Base-by-base conservation (phyloP, 2,888 invertebrate species). In the Beris chalybata region DNA sequence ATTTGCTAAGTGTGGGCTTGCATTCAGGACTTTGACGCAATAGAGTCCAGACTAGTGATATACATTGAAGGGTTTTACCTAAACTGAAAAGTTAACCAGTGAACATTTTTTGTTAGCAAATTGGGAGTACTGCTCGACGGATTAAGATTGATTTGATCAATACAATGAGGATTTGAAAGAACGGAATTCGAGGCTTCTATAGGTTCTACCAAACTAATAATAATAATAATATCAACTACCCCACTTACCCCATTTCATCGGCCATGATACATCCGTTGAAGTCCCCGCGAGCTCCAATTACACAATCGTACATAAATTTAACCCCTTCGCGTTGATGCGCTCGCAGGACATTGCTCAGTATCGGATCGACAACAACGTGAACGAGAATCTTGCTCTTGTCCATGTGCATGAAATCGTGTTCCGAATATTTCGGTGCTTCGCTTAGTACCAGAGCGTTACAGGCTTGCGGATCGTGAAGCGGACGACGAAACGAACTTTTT, bases 241-340 rank as follows among this genome's bases (percentile, higher is more conserved):
- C 22, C 9, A 11, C 50, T 68, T 67, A 73, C 59, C 93, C 97
- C 98, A 99, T 99, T 85, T 99, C 99, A 82, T 99, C 99, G 4
- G 99, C 99, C 98, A 99, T 99, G 55, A 99, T 99, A 75, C 98
- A 99, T 0, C 99, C 99, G 79, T 86, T 90, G 32, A 91, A 91
- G 69, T 87, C 85, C 66, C 91, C 90, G 74, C 94, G 91, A 47
- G 86, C 83, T 1, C 98, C 99, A 7, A 93, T 95, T 4, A 98
- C 97, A 82, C 98, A 99, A 78, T 99, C 97, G 77, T 96, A 99
- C 97, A 99, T 97, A 78, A 99, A 99, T 77, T 93, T 93, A 0
- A 99, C 98, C 44, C 99, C 99, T 77, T 99, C 98, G 71, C 98
- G 86, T 79, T 99, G 99, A 87, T 99, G 99, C 0, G 99, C 98